Base-by-base conservation (phyloP, 2,888 invertebrate species). In the Dexiosoma caninum region DNA sequence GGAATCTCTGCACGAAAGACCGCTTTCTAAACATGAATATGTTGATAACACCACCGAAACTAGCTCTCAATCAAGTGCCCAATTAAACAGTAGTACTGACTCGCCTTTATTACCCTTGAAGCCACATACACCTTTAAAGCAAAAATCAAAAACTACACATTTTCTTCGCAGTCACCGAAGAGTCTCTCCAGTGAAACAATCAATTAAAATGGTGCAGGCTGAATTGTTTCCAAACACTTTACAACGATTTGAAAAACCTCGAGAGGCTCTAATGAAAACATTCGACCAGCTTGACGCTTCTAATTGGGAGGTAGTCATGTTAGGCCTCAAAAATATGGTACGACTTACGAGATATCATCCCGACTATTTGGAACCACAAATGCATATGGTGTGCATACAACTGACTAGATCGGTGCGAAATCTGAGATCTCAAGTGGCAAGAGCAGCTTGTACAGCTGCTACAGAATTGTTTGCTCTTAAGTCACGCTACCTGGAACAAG, bases 381-480 rank as follows among this genome's bases (percentile, higher is more conserved):
- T 95, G 78, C 95, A 95, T 55, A 92, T 94, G 23, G 91, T 94
- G 23, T 94, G 93, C 89, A 92, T 94, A n/a, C 92, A 93, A 78
- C 90, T 97, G 23, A 93, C 95, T 0, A 92, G 93, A 79, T 95
- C 97, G 86, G 94, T 97, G 55, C 95, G 95, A 83, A 98, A 97
- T 89, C 92, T 99, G 79, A 92, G 99, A 23, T 98, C 98, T 0
- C 96, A 98, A 88, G 98, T 98, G 0, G 95, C 98, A 0, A 92
- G 98, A 57, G 93, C 95, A 3, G 97, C 98, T 14, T 97, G 98
- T 86, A 92, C 94, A 80, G 93, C 95, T 7, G 92, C 97, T 46
- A 94, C 94, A 1, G 95, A 97, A 78, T 90, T 99, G 83, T 98
- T 97, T 88, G 91, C 91, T 30, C 90, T 93, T 3, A 93, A 93